Conservation (phyloP, 1,140 invertebrate species). For the Doryteuthis pealeii region DNA sequence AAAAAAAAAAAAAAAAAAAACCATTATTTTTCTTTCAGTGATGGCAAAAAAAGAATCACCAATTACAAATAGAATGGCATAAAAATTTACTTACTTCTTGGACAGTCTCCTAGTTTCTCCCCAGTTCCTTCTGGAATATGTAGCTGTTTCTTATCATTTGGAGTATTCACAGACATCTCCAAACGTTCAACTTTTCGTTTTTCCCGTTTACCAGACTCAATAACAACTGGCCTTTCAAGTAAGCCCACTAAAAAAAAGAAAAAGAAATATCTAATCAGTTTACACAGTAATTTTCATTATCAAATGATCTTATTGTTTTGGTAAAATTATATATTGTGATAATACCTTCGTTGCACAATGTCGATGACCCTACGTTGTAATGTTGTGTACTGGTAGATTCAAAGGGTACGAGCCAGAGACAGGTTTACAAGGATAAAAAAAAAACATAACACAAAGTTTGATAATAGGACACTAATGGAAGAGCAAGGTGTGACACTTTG, state of each 20-base stretch:
- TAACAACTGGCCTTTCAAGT: slow-evolving; percentile 53
- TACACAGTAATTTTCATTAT: not conserved
- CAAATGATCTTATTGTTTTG: too few species aligned
- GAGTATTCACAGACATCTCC: slow-evolving; percentile 39
- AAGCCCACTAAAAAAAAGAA: slow-evolving; percentile 44
- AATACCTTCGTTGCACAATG: too few species aligned
- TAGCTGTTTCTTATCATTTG: slow-evolving; percentile 43
- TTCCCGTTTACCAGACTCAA: slow-evolving; percentile 55
- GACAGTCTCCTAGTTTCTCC: slow-evolving; percentile 56
- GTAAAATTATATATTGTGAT: too few species aligned
- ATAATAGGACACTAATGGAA: too few species aligned
- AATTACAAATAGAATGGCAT: not conserved
- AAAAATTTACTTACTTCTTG: slow-evolving; percentile 42
- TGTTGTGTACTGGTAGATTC: too few species aligned
- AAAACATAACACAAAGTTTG: too few species aligned
- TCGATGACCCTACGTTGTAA: too few species aligned
- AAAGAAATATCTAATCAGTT: too few species aligned
- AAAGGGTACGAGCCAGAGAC: too few species aligned
- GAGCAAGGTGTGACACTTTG: too few species aligned
- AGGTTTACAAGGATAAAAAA: too few species aligned
- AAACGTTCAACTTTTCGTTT: slow-evolving; percentile 58
- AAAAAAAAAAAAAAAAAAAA: too few species aligned
- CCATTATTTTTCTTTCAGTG: not conserved
- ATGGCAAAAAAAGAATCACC: not conserved
- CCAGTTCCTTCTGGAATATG: slow-evolving; percentile 57